Percentiles rank a stretch among this genome's conserved stretches.
Evolutionary conservation across 2,888 invertebrate species (phyloP).

Genomic region (Beris morrisii): DNA sequence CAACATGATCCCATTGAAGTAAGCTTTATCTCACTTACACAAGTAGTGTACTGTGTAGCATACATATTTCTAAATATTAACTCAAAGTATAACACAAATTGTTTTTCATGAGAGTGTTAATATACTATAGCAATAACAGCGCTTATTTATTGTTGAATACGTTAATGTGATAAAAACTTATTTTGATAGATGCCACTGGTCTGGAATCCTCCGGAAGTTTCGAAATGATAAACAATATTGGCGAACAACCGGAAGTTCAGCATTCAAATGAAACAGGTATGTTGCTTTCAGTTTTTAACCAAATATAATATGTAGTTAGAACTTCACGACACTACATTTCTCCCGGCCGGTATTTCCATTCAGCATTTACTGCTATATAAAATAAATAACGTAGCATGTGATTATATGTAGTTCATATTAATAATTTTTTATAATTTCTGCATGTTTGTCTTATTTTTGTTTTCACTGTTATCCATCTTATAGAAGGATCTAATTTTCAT

Average conservation of each 20-base stretch:
- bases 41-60: no score
- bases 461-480: slow-evolving; percentile 15
- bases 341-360: slow-evolving; percentile 38
- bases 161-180: slow-evolving; percentile 21
- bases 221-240: slow-evolving; percentile 67
- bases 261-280: slow-evolving; percentile 42
- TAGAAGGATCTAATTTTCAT: slow-evolving; percentile 24
- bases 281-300: slow-evolving; percentile 44
- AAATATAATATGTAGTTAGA: slow-evolving; percentile 42
- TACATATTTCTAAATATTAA: no score
- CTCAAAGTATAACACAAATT: not conserved
- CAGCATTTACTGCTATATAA: no score
- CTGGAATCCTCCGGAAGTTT: slow-evolving; percentile 64
- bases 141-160: slow-evolving; percentile 6
- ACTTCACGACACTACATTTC: no score
- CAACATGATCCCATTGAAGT: no score
- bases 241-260: slow-evolving; percentile 55
- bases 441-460: slow-evolving; percentile 19
- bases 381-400: not conserved
- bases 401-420: not conserved
- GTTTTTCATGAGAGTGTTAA: slow-evolving; percentile 40
- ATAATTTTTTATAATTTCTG: slow-evolving; percentile 16
- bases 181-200: slow-evolving; percentile 27
- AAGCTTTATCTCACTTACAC: no score
- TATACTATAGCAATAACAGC: slow-evolving; percentile 20